A percentile compares a stretch with the other conserved stretches of the same genome.
Evolutionary conservation across 2,888 invertebrate genomes (phyloP).

Genomic region (Taenaris catops): DNA sequence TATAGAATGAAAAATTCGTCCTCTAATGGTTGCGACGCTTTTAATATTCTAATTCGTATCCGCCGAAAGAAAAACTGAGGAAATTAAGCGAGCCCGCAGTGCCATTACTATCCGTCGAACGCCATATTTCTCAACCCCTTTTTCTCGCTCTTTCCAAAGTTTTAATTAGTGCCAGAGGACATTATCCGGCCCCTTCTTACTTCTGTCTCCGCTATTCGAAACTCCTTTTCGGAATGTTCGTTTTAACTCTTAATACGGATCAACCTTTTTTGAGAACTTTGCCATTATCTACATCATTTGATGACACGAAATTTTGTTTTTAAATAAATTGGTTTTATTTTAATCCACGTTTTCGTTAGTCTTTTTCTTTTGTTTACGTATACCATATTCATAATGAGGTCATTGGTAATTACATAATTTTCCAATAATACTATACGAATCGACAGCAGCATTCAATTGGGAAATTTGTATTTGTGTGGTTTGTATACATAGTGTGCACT

Average conservation of each 20-base stretch:
- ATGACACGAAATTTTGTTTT: conserved; percentile 7
- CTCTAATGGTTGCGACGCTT: conserved; percentile 10
- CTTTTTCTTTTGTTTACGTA: too few species aligned
- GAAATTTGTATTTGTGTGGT: too few species aligned
- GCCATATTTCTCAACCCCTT: conserved; percentile 74
- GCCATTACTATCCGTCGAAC: conserved; percentile 65
- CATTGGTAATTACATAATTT: too few species aligned
- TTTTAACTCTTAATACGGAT: conserved; percentile 22
- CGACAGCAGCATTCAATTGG: too few species aligned
- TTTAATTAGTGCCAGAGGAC: conserved; percentile 78
- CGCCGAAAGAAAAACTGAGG: conserved; percentile 48
- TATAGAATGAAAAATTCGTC: conserved; percentile 11
- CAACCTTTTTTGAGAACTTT: conserved; percentile 38
- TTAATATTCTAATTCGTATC: conserved; percentile 19
- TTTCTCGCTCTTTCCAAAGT: conserved; percentile 66
- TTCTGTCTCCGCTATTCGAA: conserved; percentile 46
- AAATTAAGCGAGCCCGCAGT: conserved; percentile 59
- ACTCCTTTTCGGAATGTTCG: conserved; percentile 50
- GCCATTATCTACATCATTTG: conserved; percentile 32
- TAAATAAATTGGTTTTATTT: conserved; percentile 2
- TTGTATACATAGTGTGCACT: too few species aligned
- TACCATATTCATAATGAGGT: too few species aligned
- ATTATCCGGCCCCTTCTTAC: conserved; percentile 63
- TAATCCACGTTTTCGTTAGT: conserved; percentile 1
- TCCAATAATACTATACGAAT: too few species aligned